Base-by-base conservation (phyloP, 2,797 vertebrate genomes). In the Micropoecilia bifurca region DNA sequence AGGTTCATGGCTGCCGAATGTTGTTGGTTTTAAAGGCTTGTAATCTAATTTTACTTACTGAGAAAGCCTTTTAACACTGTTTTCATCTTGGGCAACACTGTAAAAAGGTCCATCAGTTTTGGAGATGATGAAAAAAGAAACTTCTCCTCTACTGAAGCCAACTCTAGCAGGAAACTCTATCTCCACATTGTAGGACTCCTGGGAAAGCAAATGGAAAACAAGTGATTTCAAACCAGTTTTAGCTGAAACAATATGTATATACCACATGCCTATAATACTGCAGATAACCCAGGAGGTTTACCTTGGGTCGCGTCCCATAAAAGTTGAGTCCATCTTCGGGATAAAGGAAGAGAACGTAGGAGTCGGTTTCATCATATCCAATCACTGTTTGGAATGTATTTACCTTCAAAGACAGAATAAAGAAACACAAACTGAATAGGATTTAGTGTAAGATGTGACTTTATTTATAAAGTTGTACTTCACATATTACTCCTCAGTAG, bases 321-420 rank as follows among this genome's bases (percentile, higher is more conserved):
- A 99, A 99, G 93, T 97, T 97, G 88, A 99, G 94, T 53, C 98
- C 97, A 0, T 95, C 94, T 0, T 93, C 78, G 0, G 98, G 98
- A 84, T 99, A 99, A 3, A 99, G 97, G 93, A 98, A 98, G 82
- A 99, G 91, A 47, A 93, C 92, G 0, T 97, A 99, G 4, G 97
- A 95, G 83, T 99, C 95, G 0, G 90, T 94, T 13, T 96, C 96
- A 25, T 97, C 92, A 0, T 96, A 99, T 25, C 96, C 97, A 74
- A 99, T 82, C n/a, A 97, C 97, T 0, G 95, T 96, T 92, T 99
- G 98, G 95, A 99, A 99, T 1, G 98, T 99, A 87, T 99, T 99
- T 76, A 96, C 89, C 98, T 99, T 89, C 0, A 80, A 61, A 66
- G 41, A 89, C 30, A 68, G 36, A 83, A 53, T 1, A 63, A 28